Base-by-base conservation (phyloP, 2,888 invertebrate species). In the Nomada flava region DNA sequence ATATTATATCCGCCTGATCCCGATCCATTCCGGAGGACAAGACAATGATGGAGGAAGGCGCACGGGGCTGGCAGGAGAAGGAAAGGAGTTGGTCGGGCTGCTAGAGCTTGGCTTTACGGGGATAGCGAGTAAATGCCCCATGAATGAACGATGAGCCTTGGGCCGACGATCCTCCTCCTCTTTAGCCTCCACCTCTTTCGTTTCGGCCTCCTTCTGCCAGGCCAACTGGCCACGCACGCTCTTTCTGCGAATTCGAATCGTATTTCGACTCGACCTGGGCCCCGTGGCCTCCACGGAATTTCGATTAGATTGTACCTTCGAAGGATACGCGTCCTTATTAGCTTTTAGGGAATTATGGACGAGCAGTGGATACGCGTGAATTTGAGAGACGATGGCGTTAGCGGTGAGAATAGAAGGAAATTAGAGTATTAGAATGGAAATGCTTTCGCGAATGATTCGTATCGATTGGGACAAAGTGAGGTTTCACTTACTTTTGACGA, bases 71-170 rank as follows among this genome's bases (percentile, higher is more conserved):
- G 69, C 73, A 55, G 15, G 62, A 50, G 63, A 69, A 64, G 79
- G 60, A 79, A 69, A 72, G 76, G 62, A 68, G 73, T 50, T 50
- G 63, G 42, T 10, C n/a, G 77, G 68, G 67, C 76, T 72, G 84
- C 85, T 85, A 86, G 82, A 82, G 87, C 85, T 89, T 86, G 91
- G 93, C 91, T 92, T 92, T 92, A 91, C 91, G 89, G 90, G 92
- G 91, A 92, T 91, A 89, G 90, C 90, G 91, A 91, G 93, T 92
- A 93, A 93, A 93, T 93, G 93, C 93, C 90, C 93, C 93, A 93
- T 93, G 93, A 93, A 93, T 93, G 93, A 93, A 92, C 92, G 93
- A 93, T 93, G 93, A 93, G 92, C 89, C 90, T 83, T 76, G 90
- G 90, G 92, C 85, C 83, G 82, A 84, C 85, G 79, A 80, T 74